These are phyloP conservation scores for Danaus melanippus DNA, from an alignment of 1,140 invertebrate species.

Conservation along the genomic window DNA sequence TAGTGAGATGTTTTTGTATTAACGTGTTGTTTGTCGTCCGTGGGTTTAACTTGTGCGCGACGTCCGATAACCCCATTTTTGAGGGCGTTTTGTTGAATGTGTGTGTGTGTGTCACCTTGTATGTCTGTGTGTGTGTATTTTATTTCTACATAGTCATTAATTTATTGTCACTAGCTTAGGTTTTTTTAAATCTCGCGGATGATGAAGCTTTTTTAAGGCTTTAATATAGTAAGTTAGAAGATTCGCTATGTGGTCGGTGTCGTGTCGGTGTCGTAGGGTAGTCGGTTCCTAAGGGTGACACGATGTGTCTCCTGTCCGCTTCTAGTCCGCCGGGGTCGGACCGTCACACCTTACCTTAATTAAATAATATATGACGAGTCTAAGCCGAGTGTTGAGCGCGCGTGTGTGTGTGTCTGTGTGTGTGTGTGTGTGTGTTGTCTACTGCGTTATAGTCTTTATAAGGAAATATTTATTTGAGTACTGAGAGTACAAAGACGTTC, in stretches of 20 bases:
- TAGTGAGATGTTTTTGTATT: too few relatives aligned
- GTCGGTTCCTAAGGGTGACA: constrained; percentile 21
- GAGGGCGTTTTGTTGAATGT: constrained; percentile 30
- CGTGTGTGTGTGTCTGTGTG: too few relatives aligned
- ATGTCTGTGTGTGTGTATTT: constrained; percentile 6
- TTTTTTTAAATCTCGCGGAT: constrained; percentile 18
- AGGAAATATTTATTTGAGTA: constrained; percentile 20
- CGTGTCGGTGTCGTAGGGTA: constrained; percentile 15
- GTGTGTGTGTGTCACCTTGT: constrained; percentile 20
- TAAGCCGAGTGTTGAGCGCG: too few relatives aligned
- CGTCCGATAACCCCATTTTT: constrained; percentile 46
- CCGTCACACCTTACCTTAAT: background rate
- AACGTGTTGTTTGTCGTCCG: background rate
- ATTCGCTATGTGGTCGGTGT: constrained; percentile 9
- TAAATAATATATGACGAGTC: too few relatives aligned
- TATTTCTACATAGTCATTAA: constrained; percentile 7
- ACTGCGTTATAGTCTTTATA: constrained; percentile 1
- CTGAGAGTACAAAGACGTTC: constrained; percentile 30
- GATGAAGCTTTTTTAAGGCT: constrained; percentile 15
- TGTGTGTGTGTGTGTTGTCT: too few relatives aligned
- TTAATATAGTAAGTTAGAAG: constrained; percentile 10
- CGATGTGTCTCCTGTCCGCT: constrained; percentile 29
- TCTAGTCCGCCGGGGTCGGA: background rate
- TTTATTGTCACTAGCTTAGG: constrained; percentile 13
- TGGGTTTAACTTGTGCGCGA: constrained; percentile 4